Percentiles rank a stretch among this genome's conserved stretches.
These are phyloP conservation scores for Lerema accius DNA, from an alignment of 1,140 invertebrate species.

Conservation along the genomic window DNA sequence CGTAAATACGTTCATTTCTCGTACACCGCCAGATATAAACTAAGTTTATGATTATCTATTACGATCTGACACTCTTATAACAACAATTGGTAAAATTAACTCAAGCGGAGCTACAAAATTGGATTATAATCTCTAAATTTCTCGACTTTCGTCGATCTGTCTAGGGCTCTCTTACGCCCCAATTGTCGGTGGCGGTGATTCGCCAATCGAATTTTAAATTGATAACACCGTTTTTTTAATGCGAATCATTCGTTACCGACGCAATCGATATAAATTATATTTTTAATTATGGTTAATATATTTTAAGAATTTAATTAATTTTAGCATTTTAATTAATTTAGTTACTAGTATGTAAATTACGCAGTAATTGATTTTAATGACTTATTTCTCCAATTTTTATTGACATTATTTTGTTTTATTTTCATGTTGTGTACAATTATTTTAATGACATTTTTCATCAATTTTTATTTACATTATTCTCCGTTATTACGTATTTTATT, in stretches of 20 bases:
- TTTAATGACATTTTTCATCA: too few relatives aligned
- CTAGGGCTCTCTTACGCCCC: constrained; percentile 50
- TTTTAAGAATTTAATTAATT: too few relatives aligned
- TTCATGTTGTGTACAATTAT: too few relatives aligned
- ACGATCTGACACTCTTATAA: constrained; percentile 55
- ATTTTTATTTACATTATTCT: too few relatives aligned
- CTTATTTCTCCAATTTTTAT: too few relatives aligned
- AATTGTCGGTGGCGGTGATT: constrained; percentile 47
- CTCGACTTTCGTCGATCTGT: constrained; percentile 57
- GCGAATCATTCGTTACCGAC: constrained; percentile 36
- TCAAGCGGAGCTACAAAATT: constrained; percentile 78
- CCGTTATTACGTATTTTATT: too few relatives aligned
- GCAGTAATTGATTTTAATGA: too few relatives aligned
- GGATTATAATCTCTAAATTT: constrained; percentile 65
- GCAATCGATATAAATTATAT: constrained; percentile 3
- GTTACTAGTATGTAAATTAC: too few relatives aligned
- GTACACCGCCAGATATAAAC: constrained; percentile 1
- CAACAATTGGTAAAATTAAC: constrained; percentile 67
- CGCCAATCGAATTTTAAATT: constrained; percentile 4
- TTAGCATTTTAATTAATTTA: too few relatives aligned
- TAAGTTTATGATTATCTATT: constrained; percentile 42
- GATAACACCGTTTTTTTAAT: constrained; percentile 8
- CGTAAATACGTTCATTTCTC: constrained; percentile 15
- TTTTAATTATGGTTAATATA: constrained; percentile 10
- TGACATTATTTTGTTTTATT: too few relatives aligned